These are phyloP conservation scores for Pandemis cinnamomeana DNA, from an alignment of 2,888 invertebrate genomes.

Conservation along the genomic window DNA sequence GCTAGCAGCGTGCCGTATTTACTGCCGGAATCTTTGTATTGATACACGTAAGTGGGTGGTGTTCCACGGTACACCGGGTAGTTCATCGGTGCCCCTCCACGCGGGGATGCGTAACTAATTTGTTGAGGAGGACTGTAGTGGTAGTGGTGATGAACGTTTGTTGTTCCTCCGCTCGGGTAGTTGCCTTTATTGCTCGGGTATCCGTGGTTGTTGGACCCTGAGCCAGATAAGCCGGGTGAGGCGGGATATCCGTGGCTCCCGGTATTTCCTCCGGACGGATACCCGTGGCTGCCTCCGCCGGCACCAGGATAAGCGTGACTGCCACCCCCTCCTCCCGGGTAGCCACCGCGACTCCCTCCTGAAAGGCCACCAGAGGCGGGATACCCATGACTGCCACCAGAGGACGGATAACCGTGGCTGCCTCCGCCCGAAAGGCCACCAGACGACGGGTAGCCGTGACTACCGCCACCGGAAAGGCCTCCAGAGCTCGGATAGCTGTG, in stretches of 20 bases:
- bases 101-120: constrained; percentile 43
- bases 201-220: constrained; percentile 18
- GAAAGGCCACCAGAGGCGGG: constrained; percentile 24
- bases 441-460: constrained; percentile 41
- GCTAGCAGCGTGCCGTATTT: constrained; percentile 45
- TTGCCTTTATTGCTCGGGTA: neutral
- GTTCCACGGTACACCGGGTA: constrained; percentile 45
- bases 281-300: constrained; percentile 24
- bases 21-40: constrained; percentile 46
- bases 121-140: constrained; percentile 47
- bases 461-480: constrained; percentile 25
- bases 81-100: constrained; percentile 41
- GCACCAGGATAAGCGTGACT: neutral
- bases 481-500: constrained; percentile 43
- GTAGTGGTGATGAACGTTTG: constrained; percentile 44
- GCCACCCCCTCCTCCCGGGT: neutral
- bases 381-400: constrained; percentile 31
- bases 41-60: constrained; percentile 46
- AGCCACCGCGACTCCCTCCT: constrained; percentile 16
- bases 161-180: constrained; percentile 31
- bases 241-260: constrained; percentile 41
- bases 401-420: constrained; percentile 32
- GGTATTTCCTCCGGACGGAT: constrained; percentile 25
- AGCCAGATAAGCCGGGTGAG: constrained; percentile 28
- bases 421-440: constrained; percentile 35